Percentiles rank a stretch among this genome's conserved stretches.
Evolutionary conservation across 2,888 invertebrate genomes (phyloP).

Genomic region (Cerastoderma edule): DNA sequence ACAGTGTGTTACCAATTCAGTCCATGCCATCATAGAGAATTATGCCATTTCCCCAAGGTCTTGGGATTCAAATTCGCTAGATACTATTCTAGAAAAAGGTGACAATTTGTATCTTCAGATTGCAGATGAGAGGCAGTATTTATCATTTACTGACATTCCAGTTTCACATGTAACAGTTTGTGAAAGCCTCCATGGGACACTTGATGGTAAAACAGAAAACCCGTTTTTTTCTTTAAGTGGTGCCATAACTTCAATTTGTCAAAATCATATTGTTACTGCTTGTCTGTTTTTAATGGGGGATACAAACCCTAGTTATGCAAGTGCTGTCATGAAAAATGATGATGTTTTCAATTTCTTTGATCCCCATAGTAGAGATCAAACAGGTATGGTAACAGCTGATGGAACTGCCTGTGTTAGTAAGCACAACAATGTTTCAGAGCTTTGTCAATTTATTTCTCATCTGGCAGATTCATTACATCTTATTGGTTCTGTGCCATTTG

Average conservation of each 20-base stretch:
- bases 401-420: not conserved
- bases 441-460: conserved; percentile 1
- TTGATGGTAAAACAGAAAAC: not conserved
- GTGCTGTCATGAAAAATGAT: not conserved
- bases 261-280: not conserved
- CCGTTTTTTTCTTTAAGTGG: not conserved
- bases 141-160: conserved; percentile 11
- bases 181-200: not conserved
- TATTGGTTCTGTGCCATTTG: not conserved
- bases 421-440: conserved; percentile 2
- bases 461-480: not conserved
- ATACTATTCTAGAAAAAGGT: not conserved
- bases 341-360: not conserved
- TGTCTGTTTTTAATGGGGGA: not conserved
- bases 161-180: not conserved
- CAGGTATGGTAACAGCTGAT: not conserved
- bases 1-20: conserved; percentile 16
- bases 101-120: not conserved
- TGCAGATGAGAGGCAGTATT: not conserved
- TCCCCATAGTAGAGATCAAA: not conserved
- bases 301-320: not conserved
- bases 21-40: not conserved
- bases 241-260: not conserved
- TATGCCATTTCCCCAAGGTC: not conserved
- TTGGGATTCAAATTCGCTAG: not conserved